phyloP scores from a whole-genome alignment of 2,888 invertebrate genomes.

The Ligdia adustata region DNA sequence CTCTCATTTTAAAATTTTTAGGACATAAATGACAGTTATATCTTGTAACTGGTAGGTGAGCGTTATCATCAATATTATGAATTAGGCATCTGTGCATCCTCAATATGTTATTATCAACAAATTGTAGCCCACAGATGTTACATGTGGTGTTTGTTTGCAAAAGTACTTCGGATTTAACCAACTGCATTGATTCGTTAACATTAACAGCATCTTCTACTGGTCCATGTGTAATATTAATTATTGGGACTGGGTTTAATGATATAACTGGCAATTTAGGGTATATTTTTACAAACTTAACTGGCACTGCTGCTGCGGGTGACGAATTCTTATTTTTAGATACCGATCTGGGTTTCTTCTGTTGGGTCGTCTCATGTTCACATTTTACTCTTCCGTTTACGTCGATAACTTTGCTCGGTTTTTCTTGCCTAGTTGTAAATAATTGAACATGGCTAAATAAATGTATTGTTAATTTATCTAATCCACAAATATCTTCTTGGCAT shows the following conservation, averaged over 20 bases:
- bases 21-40: slow-evolving; percentile 91
- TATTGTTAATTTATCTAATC: slow-evolving; percentile 92
- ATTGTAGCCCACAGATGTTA: slow-evolving; percentile 89
- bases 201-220: slow-evolving; percentile 45
- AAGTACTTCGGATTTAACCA: slow-evolving; percentile 56
- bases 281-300: slow-evolving; percentile 76
- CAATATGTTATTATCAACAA: slow-evolving; percentile 87
- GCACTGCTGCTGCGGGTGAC: slow-evolving; percentile 49
- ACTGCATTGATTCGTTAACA: slow-evolving; percentile 46
- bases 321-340: slow-evolving; percentile 72
- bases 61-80: slow-evolving; percentile 79
- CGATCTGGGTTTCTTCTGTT: slow-evolving; percentile 60
- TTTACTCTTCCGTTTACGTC: slow-evolving; percentile 41
- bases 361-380: slow-evolving; percentile 47
- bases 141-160: slow-evolving; percentile 71
- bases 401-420: slow-evolving; percentile 31
- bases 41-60: slow-evolving; percentile 65
- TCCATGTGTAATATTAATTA: slow-evolving; percentile 59
- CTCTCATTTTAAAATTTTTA: slow-evolving; percentile 92
- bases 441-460: slow-evolving; percentile 90
- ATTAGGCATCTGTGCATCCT: slow-evolving; percentile 90
- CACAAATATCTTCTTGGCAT: slow-evolving; percentile 89
- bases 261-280: slow-evolving; percentile 75
- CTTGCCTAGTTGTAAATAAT: slow-evolving; percentile 52
- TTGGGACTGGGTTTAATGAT: slow-evolving; percentile 63